Conservation (phyloP, 2,888 invertebrate species). For the Tinea trinotella region DNA sequence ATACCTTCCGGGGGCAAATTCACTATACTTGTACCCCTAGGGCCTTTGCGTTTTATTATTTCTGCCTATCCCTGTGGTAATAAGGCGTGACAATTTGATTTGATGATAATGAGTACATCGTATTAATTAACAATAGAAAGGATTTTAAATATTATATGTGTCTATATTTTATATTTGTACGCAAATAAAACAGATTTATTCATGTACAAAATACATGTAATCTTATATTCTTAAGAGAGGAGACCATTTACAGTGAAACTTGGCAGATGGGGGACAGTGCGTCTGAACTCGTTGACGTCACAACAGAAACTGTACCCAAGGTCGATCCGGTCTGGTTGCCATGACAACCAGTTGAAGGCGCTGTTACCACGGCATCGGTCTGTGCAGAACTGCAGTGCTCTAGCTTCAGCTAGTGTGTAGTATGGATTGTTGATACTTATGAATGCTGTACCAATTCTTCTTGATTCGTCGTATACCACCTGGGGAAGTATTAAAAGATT, state of each 20-base stretch:
- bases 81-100: no score
- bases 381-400: conserved; percentile 60
- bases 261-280: conserved; percentile 67
- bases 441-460: conserved; percentile 69
- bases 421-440: conserved; percentile 77
- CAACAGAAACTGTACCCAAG: conserved; percentile 77
- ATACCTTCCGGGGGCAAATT: no score
- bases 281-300: conserved; percentile 68
- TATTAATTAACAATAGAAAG: no score
- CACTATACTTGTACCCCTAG: no score
- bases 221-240: conserved; percentile 39
- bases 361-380: conserved; percentile 68
- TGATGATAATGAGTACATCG: no score
- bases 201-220: no score
- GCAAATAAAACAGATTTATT: no score
- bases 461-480: conserved; percentile 67
- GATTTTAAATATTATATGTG: no score
- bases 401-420: conserved; percentile 47
- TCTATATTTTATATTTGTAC: no score
- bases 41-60: no score
- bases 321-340: conserved; percentile 61
- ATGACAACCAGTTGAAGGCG: conserved; percentile 73
- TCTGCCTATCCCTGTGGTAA: no score
- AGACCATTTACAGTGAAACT: conserved; percentile 56
- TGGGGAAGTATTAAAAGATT: conserved; percentile 32